Evolutionary conservation across 2,888 invertebrate species (phyloP), one percentile per base, ranked within the genome.

Genomic region (Aricia artaxerxes): DNA sequence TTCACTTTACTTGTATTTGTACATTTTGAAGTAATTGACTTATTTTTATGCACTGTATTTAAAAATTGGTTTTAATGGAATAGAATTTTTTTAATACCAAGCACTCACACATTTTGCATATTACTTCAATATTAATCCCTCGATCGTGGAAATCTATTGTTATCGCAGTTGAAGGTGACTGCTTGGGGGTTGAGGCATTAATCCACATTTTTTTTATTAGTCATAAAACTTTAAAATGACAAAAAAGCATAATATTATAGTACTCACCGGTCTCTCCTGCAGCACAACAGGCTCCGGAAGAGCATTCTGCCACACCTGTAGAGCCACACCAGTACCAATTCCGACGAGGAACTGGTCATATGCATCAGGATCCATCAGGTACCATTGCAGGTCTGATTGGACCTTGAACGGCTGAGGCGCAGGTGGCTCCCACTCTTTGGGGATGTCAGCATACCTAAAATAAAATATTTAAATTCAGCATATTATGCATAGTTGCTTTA

Each of bases 341-440:
- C 98, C 97, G 24, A 99, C 97, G 86, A 97, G 96, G 92, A 97
- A 99, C 90, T 99, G 99, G 94, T 99, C 99, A 86, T 97, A 98
- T 79, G 99, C 98, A 93, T 99, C 99, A 0, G 98, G 97, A 87
- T 99, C 99, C 89, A 98, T 95, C 69, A 99, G 95, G 94, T 98
- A 99, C 92, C 97, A 97, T 89, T 98, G 97, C 80, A 99, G 94
- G 94, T 99, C 99, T 69, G 97, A 97, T 88, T 98, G 97, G 80
- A 98, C 97, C 88, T 97, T 97, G 92, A 98, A 99, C 0, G 98
- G 97, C 87, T 97, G 97, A 0, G 98, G 97, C 78, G 96, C 96
- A 73, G 99, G 99, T 0, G 98, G 97, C 82, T 97, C 97, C 99
- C 99, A 99, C 87, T 98, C 97, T 85, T 98, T 97, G 9, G 98